Evolutionary conservation across 1,140 invertebrate species (phyloP).

Genomic region (Dermatophagoides farinae): DNA sequence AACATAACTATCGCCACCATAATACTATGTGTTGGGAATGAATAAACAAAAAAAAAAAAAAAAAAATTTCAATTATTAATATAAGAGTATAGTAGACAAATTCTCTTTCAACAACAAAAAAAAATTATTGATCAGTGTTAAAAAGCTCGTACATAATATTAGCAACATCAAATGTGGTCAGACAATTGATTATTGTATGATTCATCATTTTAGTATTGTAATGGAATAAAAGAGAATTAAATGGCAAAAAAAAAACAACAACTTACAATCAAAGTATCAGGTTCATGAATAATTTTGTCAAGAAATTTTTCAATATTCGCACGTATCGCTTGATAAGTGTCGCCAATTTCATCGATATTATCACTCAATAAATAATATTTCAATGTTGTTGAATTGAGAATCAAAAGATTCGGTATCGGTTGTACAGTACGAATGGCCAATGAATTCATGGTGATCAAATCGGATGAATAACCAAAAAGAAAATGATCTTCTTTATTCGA

Average conservation of each 20-base stretch:
- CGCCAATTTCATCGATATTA: slow-evolving; percentile 16
- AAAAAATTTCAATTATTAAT: background rate
- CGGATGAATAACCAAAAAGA: slow-evolving; percentile 75
- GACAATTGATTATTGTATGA: background rate
- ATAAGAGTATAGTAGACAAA: too few relatives aligned
- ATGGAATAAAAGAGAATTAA: too few relatives aligned
- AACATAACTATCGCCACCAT: slow-evolving; percentile 53
- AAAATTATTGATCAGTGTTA: background rate
- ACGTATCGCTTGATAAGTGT: slow-evolving; percentile 12
- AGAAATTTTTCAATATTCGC: slow-evolving; percentile 23
- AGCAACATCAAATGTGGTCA: background rate
- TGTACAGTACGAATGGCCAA: slow-evolving; percentile 59
- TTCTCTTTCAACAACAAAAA: background rate
- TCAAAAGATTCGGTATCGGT: slow-evolving; percentile 60
- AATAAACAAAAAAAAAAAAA: slow-evolving; percentile 3
- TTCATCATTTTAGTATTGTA: too few relatives aligned
- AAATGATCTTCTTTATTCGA: slow-evolving; percentile 53
- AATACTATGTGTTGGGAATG: slow-evolving; percentile 44
- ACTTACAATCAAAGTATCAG: slow-evolving; percentile 20
- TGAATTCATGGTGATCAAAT: slow-evolving; percentile 61
- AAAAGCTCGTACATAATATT: background rate
- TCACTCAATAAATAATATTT: slow-evolving; percentile 66
- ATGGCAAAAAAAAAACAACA: background rate
- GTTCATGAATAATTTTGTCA: slow-evolving; percentile 20
- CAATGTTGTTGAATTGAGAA: slow-evolving; percentile 68